Conservation (phyloP, 2,113 vertebrate genomes). For the Petaurus breviceps region DNA sequence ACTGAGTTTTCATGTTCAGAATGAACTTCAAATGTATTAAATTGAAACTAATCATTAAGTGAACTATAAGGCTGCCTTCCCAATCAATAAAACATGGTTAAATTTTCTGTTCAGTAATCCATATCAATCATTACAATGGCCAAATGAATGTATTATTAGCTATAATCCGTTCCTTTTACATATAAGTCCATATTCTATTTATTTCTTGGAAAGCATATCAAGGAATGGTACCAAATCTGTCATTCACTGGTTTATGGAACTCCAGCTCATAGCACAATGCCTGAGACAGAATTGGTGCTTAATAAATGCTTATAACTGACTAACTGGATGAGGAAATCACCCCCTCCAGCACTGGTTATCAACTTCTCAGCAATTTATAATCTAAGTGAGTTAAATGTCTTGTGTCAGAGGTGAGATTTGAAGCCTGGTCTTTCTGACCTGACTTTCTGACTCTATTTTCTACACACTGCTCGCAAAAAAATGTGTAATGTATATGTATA, state of each 20-base stretch:
- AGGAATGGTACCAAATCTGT: not conserved
- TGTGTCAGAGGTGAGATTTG: too few species aligned
- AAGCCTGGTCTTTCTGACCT: too few species aligned
- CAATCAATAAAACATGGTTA: not conserved
- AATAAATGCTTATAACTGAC: not conserved
- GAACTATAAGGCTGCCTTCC: not conserved
- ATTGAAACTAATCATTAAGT: not conserved
- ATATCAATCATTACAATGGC: not conserved
- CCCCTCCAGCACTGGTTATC: too few species aligned
- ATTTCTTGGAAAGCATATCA: not conserved
- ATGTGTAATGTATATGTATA: not conserved
- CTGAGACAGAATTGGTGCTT: not conserved
- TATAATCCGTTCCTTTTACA: constrained; percentile 13
- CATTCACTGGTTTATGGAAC: not conserved
- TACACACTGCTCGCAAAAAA: constrained; percentile 3
- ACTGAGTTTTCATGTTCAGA: not conserved
- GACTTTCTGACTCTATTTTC: too few species aligned
- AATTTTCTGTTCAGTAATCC: not conserved
- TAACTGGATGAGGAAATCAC: too few species aligned
- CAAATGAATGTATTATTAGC: not conserved
- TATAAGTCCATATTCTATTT: not conserved
- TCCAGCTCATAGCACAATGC: not conserved
- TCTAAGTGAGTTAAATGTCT: too few species aligned
- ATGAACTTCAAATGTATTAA: not conserved
- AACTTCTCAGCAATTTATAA: too few species aligned